These are phyloP conservation scores for Euphonia xanthogaster DNA, from an alignment of 2,797 vertebrate genomes.

Conservation along the genomic window DNA sequence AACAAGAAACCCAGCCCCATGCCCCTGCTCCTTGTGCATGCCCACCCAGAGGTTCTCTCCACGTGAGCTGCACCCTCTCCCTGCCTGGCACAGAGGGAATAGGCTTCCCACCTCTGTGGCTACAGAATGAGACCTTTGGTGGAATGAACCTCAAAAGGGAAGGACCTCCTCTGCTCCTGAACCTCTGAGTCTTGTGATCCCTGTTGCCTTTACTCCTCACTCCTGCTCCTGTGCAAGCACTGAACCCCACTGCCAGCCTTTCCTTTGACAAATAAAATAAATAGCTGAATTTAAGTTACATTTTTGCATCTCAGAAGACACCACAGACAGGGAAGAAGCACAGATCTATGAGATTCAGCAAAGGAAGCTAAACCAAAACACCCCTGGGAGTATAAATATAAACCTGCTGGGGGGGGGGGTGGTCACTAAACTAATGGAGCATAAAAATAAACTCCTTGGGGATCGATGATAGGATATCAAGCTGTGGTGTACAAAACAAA, in stretches of 20 bases:
- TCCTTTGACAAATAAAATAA: not conserved
- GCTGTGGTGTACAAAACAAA: not conserved
- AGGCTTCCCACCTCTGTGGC: not conserved
- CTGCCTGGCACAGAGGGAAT: not conserved
- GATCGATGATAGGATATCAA: not conserved
- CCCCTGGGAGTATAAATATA: not conserved
- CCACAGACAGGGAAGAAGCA: not conserved
- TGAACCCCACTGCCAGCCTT: not conserved
- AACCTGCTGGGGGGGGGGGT: not conserved
- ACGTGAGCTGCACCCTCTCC: not conserved
- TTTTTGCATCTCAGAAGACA: not conserved
- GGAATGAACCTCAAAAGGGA: not conserved
- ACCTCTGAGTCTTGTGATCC: not conserved
- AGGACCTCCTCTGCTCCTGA: not conserved
- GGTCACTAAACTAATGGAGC: not conserved
- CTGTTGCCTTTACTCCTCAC: not conserved
- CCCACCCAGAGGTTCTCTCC: rapidly evolving
- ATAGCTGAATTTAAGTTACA: not conserved
- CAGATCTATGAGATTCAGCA: not conserved
- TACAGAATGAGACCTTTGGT: not conserved
- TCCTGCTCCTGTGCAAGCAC: not conserved
- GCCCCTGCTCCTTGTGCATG: not conserved
- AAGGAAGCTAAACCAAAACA: not conserved
- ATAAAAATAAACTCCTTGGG: not conserved
- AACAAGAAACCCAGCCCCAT: not conserved